phyloP scores from a whole-genome alignment of 2,797 vertebrate species.

The Triplophysa yarkandensis region DNA sequence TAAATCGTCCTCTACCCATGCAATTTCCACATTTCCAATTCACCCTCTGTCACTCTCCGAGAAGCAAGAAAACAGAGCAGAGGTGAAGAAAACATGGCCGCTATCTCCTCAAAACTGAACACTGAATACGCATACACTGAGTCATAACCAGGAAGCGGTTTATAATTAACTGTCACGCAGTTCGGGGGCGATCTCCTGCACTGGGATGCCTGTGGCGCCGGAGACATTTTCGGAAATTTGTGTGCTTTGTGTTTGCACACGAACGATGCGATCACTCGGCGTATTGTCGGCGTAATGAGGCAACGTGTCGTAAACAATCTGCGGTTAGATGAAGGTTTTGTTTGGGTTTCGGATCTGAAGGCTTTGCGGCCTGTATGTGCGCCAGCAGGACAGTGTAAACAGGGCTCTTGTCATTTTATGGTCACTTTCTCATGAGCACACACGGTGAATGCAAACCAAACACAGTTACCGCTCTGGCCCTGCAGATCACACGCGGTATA shows the following conservation, averaged over 20 bases:
- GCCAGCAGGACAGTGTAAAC: constrained; percentile 15
- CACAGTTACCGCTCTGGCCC: neutral
- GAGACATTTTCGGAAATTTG: constrained; percentile 4
- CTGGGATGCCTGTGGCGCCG: constrained; percentile 9
- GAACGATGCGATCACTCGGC: constrained; percentile 2
- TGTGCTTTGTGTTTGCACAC: constrained; percentile 12
- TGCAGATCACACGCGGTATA: constrained; percentile 13
- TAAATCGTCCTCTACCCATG: neutral
- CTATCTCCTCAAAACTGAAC: constrained; percentile 9
- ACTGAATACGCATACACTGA: constrained; percentile 27
- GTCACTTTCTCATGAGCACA: constrained; percentile 32
- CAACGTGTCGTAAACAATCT: constrained; percentile 31
- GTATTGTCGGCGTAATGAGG: constrained; percentile 34
- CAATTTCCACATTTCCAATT: neutral
- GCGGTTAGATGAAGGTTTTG: constrained; percentile 27
- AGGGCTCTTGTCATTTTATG: constrained; percentile 36
- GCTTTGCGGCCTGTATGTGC: neutral
- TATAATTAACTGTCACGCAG: constrained; percentile 44
- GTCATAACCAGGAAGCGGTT: constrained; percentile 36
- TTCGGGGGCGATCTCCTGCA: constrained; percentile 7
- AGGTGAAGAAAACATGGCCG: constrained; percentile 29
- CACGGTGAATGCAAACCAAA: constrained; percentile 29
- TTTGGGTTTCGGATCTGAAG: neutral
- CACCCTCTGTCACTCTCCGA: neutral
- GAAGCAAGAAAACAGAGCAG: neutral